Evolutionary conservation across 2,797 vertebrate species (phyloP), one percentile per base, ranked within the genome.

Genomic region (Helarctos malayanus): DNA sequence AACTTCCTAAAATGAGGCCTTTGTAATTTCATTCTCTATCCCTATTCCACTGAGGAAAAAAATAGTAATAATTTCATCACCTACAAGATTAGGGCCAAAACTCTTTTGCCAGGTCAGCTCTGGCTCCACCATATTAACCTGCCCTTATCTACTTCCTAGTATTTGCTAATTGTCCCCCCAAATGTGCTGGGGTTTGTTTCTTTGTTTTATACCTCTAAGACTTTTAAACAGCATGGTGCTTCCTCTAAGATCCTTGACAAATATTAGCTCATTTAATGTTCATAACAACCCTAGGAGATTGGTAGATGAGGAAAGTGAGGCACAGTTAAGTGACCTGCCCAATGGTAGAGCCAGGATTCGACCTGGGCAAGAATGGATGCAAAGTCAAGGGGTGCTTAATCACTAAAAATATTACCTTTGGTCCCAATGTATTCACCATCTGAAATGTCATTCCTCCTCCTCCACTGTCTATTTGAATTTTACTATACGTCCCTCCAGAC

Each of bases 301-400:
- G 45, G n/a, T 71, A 84, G 38, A 80, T 78, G 57, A 94, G 47
- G 57, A 81, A 88, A 91, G 25, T 76, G 78, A 97, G 38, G 65
- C 83, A 76, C 18, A 90, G 69, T 59, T 83, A 88, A 82, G 52
- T 92, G 86, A 85, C 54, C 87, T 95, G 32, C 56, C 79, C 57
- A 95, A 75, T 88, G 45, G 86, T 21, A 89, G 35, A 94, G 45
- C n/a, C 75, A 94, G 65, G 65, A 95, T 95, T 95, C 68, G 95
- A 78, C 16, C 14, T 69, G 68, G 59, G n/a, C 82, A 23, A 38
- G 7, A 94, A 14, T 89, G 71, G n/a, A 94, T 69, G 32, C 59
- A 79, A 92, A 29, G 81, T 90, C 61, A 84, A 47, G 7, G 45
- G 18, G 29, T 59, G 57, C 49, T 79, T 78, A 83, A 79, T n/a